Base-by-base conservation (phyloP, 2,888 invertebrate species). In the Aleiodes alternator region DNA sequence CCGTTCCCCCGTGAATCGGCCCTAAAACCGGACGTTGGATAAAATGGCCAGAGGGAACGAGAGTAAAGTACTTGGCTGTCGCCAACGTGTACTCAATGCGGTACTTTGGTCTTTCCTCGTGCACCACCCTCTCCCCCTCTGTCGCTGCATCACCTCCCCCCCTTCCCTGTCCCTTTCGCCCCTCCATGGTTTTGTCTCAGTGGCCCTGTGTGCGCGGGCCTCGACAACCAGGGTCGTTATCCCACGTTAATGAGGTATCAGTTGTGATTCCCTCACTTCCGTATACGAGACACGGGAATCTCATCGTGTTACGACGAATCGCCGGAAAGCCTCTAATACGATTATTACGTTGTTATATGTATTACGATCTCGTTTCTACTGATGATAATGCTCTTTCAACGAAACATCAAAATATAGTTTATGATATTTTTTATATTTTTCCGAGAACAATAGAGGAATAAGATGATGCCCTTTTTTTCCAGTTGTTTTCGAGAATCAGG, bases 161-260 rank as follows among this genome's bases (percentile, higher is more conserved):
- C 59, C 7, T 34, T n/a, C n/a, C 11, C 59, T 4, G 34, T 8
- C 1, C 11, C 34, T 8, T 7, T 53, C 72, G 61, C 68, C 56
- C 50, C 51, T 23, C 9, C 34, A 43, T 43, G 12, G 69, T 69
- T 73, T 72, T 72, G 66, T 61, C 55, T 14, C 50, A 50, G 16
- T 68, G 34, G 34, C 48, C 68, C 48, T 68, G 48, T 51, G 31
- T 23, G 4, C 29, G 29, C 59, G 51, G 43, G 23, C 43, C 34
- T 43, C 59, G n/a, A 69, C 64, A 66, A 56, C 69, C 31, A 43
- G 48, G 66, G 64, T 71, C 75, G 71, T 71, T 75, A 75, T 75
- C 75, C 43, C 57, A 48, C 64, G 56, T 57, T 75, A 75, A 75
- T 75, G 75, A 71, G 71, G 71, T 71, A 75, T 71, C 75, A 75